Base-by-base conservation (phyloP, 2,888 invertebrate species). In the Dicyrtoma fusca region DNA sequence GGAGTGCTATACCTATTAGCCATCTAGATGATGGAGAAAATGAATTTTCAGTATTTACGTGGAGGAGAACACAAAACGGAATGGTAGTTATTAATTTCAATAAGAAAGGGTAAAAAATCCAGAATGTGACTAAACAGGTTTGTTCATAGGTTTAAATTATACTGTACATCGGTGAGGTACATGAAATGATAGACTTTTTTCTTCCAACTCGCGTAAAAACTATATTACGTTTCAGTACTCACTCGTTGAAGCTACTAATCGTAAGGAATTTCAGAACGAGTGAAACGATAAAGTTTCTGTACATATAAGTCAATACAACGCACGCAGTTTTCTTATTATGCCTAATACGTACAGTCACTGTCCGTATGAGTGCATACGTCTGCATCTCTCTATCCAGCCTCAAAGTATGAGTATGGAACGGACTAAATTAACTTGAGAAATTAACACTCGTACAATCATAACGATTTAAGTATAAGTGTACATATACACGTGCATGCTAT, bases 61-160 rank as follows among this genome's bases (percentile, higher is more conserved):
- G 62, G 19, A 34, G 34, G n/a, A 34, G 34, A 34, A 42, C 42
- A 62, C 42, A 65, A 64, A 63, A 51, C 26, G 34, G 47, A 65
- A 65, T 65, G 65, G 65, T 65, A 65, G 51, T 49, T 65, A 65
- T 65, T 65, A 65, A 65, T 65, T 65, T 65, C 65, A 65, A 65
- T 65, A 65, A 51, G 65, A 65, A 61, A 61, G 26, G 17, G n/a
- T 26, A 66, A 69, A 69, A 69, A 69, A 69, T 69, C 59, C 59
- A 69, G 69, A 69, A 69, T 69, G 69, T 69, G 69, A 69, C 69
- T 69, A 69, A 69, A 69, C 69, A 61, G 69, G 69, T 69, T 68
- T 55, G 47, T 19, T 59, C 45, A 23, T 44, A 59, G 69, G 47
- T 69, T 47, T 34, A 69, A 69, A 69, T 61, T 61, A 47, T 47